These are phyloP conservation scores for Erebia ligea DNA, from an alignment of 2,888 invertebrate genomes.

Conservation along the genomic window DNA sequence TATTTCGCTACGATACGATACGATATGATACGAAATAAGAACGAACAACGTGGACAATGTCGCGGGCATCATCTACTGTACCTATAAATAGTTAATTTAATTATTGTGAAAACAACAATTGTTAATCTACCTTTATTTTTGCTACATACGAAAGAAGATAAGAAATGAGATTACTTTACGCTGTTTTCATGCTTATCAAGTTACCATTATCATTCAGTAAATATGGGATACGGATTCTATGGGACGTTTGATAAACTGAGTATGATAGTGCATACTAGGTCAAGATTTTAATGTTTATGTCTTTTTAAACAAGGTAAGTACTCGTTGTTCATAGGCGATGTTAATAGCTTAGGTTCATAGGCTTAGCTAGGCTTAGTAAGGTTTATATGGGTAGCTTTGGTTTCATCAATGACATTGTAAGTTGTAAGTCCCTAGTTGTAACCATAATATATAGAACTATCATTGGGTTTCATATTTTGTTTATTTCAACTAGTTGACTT, in stretches of 20 bases:
- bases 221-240: constrained; percentile 24
- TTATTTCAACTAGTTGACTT: too few relatives aligned
- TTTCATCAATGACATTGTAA: too few relatives aligned
- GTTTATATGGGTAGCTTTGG: too few relatives aligned
- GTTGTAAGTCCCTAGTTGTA: too few relatives aligned
- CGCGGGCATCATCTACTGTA: too few relatives aligned
- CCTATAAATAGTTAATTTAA: background rate
- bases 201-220: constrained; percentile 17
- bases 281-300: constrained; percentile 50
- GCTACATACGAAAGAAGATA: background rate
- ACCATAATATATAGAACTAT: too few relatives aligned
- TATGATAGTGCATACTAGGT: constrained; percentile 52
- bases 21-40: background rate
- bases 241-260: constrained; percentile 36
- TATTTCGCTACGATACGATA: too few relatives aligned
- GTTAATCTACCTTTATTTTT: background rate
- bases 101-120: too few relatives aligned
- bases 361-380: too few relatives aligned
- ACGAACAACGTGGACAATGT: background rate
- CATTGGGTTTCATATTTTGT: too few relatives aligned
- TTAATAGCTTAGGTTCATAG: background rate
- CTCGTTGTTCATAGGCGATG: background rate
- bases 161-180: background rate
- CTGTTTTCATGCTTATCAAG: constrained; percentile 21
- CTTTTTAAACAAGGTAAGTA: background rate